Evolutionary conservation across 2,888 invertebrate species (phyloP).

Genomic region (Bimastos eiseni): DNA sequence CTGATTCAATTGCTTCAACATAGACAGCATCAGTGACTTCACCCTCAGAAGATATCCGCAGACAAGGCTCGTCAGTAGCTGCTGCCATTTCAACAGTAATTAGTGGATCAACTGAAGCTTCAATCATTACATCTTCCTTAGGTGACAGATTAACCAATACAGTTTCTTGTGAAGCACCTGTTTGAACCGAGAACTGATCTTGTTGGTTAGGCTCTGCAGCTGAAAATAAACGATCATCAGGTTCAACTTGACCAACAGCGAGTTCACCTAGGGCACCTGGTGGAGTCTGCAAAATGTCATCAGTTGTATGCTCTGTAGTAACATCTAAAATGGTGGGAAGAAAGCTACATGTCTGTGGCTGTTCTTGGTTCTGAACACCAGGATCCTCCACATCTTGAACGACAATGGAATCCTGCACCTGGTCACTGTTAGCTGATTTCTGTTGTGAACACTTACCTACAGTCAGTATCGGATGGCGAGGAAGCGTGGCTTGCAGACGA

Average conservation of each 20-base stretch:
- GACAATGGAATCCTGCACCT: background rate
- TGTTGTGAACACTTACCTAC: background rate
- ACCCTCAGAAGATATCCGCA: background rate
- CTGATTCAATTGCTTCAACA: too few relatives aligned
- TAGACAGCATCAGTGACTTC: background rate
- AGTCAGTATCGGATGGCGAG: background rate
- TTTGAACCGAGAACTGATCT: background rate
- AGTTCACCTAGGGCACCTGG: background rate
- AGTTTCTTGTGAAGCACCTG: background rate
- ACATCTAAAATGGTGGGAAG: background rate
- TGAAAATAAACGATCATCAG: background rate
- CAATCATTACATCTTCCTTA: background rate
- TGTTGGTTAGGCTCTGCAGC: background rate
- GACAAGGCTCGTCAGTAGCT: background rate
- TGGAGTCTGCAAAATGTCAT: background rate
- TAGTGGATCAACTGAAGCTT: background rate
- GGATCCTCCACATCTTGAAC: slow-evolving; percentile 18
- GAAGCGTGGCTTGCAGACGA: slow-evolving; percentile 8
- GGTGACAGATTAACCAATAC: background rate
- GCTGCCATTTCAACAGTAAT: background rate
- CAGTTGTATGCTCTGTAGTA: background rate
- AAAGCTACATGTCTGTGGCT: slow-evolving; percentile 2
- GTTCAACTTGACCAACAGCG: background rate
- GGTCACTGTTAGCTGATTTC: background rate
- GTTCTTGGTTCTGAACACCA: background rate